phyloP scores from a whole-genome alignment of 2,888 invertebrate species.

The Hypomecis atomaria region DNA sequence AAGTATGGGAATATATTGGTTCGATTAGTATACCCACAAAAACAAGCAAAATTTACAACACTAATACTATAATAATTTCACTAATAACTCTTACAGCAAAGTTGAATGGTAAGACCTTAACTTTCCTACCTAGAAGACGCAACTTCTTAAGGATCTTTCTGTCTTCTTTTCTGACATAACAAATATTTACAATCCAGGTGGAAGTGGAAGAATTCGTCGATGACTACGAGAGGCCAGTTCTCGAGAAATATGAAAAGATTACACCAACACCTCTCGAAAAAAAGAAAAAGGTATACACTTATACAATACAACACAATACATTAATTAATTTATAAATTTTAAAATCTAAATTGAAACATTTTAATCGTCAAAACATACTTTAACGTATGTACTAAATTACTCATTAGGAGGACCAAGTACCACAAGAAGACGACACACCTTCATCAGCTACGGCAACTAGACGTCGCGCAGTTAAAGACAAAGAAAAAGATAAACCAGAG shows the following conservation, averaged over 20 bases:
- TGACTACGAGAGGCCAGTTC: slow-evolving; percentile 90
- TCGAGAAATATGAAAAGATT: slow-evolving; percentile 88
- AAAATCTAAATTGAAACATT: too few relatives aligned
- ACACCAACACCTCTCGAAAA: slow-evolving; percentile 79
- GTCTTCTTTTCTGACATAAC: slow-evolving; percentile 42
- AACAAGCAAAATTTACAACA: not conserved
- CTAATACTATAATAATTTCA: not conserved
- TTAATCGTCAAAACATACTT: not conserved
- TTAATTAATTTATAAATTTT: too few relatives aligned
- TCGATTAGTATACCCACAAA: slow-evolving; percentile 1
- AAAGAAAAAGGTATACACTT: slow-evolving; percentile 79
- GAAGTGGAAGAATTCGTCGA: slow-evolving; percentile 81
- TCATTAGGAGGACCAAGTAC: slow-evolving; percentile 64
- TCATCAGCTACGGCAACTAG: slow-evolving; percentile 71
- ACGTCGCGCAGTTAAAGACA: slow-evolving; percentile 75
- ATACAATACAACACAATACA: slow-evolving; percentile 27
- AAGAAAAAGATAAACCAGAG: slow-evolving; percentile 77
- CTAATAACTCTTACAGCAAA: slow-evolving; percentile 9
- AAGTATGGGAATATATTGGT: slow-evolving; percentile 15
- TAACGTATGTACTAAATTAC: slow-evolving; percentile 25
- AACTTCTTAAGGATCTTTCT: slow-evolving; percentile 30
- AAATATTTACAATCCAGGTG: slow-evolving; percentile 64
- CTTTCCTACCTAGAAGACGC: slow-evolving; percentile 33
- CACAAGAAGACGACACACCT: slow-evolving; percentile 62
- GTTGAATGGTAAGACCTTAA: slow-evolving; percentile 23